A percentile compares a stretch with the other conserved stretches of the same genome.
Evolutionary conservation across 2,113 vertebrate species (phyloP).

Genomic region (Melanostigma gelatinosum): DNA sequence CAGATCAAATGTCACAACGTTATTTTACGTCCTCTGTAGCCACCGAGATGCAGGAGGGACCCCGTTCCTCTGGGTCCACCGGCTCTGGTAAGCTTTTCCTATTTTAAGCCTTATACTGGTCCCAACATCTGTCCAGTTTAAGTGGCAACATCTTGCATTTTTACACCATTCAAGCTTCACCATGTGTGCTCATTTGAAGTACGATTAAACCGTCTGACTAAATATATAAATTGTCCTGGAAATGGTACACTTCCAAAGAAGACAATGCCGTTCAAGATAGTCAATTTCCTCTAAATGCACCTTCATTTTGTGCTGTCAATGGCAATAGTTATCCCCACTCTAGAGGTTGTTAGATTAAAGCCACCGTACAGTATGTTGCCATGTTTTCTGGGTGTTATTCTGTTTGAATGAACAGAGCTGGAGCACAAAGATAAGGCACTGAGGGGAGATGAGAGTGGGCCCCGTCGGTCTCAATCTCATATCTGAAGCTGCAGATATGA

Average conservation of each 20-base stretch:
- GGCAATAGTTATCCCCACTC: neutral
- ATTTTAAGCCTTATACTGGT: slow-evolving; percentile 17
- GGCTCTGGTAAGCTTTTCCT: slow-evolving; percentile 79
- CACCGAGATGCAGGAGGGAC: slow-evolving; percentile 77
- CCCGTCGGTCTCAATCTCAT: neutral
- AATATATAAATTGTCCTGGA: slow-evolving; percentile 6
- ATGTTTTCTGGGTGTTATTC: slow-evolving; percentile 52
- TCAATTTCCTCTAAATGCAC: slow-evolving; percentile 10
- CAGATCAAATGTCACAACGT: slow-evolving; percentile 38
- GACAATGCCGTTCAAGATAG: neutral
- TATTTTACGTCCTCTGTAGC: slow-evolving; percentile 63
- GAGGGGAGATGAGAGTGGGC: slow-evolving; percentile 14
- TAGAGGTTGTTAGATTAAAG: slow-evolving; percentile 5
- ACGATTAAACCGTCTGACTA: slow-evolving; percentile 1
- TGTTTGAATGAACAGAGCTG: slow-evolving; percentile 50
- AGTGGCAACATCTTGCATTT: slow-evolving; percentile 1
- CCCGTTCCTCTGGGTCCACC: slow-evolving; percentile 76
- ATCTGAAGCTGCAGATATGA: slow-evolving; percentile 31
- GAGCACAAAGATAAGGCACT: slow-evolving; percentile 56
- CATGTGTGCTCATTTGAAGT: slow-evolving; percentile 9
- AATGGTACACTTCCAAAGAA: slow-evolving; percentile 11
- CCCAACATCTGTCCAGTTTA: neutral
- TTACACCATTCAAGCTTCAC: slow-evolving; percentile 9
- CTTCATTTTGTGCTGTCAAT: slow-evolving; percentile 10
- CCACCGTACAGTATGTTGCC: neutral